Percentiles rank a stretch among this genome's conserved stretches.
Conservation (phyloP, 2,797 vertebrate genomes). For the Novumbra hubbsi region DNA sequence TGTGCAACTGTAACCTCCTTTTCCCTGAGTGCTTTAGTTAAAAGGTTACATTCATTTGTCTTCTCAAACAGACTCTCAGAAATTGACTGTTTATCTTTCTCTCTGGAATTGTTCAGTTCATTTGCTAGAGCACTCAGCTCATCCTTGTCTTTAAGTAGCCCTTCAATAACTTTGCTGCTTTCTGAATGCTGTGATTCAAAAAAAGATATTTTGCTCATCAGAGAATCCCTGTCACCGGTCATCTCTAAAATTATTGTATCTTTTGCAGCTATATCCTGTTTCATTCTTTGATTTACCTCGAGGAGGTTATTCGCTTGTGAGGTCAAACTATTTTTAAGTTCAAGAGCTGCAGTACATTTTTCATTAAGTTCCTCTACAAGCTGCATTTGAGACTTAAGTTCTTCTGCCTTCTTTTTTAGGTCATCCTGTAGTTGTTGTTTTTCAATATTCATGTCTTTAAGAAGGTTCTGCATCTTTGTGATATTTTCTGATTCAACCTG, state of each 20-base stretch:
- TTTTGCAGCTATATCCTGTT: conserved; percentile 59
- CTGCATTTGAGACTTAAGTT: conserved; percentile 64
- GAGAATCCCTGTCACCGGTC: conserved; percentile 54
- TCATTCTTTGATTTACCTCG: conserved; percentile 68
- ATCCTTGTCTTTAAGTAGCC: conserved; percentile 72
- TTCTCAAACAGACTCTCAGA: conserved; percentile 73
- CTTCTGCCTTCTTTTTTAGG: conserved; percentile 38
- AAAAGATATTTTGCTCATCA: conserved; percentile 63
- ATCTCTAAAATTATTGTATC: conserved; percentile 56
- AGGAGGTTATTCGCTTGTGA: conserved; percentile 62
- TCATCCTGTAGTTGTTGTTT: conserved; percentile 68
- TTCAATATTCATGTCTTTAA: conserved; percentile 56
- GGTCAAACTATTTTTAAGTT: conserved; percentile 55
- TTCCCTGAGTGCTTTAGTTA: conserved; percentile 66
- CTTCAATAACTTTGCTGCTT: conserved; percentile 52
- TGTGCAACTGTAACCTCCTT: conserved; percentile 56
- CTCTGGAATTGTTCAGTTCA: conserved; percentile 63
- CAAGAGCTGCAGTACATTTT: conserved; percentile 40
- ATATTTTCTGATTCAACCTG: conserved; percentile 66
- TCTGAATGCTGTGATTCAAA: conserved; percentile 59
- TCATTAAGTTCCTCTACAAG: conserved; percentile 57
- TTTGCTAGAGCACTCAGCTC: conserved; percentile 57
- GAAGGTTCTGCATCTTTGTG: conserved; percentile 62
- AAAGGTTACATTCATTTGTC: conserved; percentile 70
- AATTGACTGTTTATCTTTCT: conserved; percentile 72